Evolutionary conservation across 2,113 vertebrate genomes (phyloP), one percentile per base, ranked within the genome.

Genomic region (Cryptomyrus ogoouensis): DNA sequence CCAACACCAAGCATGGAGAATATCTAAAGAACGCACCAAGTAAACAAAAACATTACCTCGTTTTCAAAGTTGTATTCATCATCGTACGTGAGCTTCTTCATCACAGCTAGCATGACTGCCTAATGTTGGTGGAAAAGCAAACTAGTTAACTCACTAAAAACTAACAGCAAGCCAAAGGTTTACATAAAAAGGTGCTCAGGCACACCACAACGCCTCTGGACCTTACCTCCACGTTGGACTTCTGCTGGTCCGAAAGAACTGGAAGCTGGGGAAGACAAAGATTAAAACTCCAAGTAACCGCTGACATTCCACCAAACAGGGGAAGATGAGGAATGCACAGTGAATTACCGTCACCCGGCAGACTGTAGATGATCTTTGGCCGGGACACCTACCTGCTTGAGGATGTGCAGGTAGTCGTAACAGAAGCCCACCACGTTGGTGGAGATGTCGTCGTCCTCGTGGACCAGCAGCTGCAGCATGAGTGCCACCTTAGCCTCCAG

Each of bases 1-100:
- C 31, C 13, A 77, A 77, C 62, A 42, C 31, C 35, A 8, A 3
- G 6, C 13, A 80, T 39, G 15, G 74, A 80, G 17, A 42, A 80
- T n/a, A 31, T 70, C 10, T 70, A 5, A 70, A 70, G 27, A 70
- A 70, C 1, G n/a, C 62, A 70, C n/a, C 62, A 70, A 27, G 58
- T 66, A 66, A 66, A 27, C 39, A 50, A 83, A 90, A 44, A 66
- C 87, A 93, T 94, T 95, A 98, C 98, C 97, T 99, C 98, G 90
- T 99, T 99, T 93, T 99, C 98, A 95, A 99, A 99, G 93, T 99
- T 99, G 95, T 99, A 99, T 93, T 99, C 98, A 91, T 99, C 98
- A 92, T 99, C 98, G 0, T 99, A 99, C 0, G 98, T 99, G 92
- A 99, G 94, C 91, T 99, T 99, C 95, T 99, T 99, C 96, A 99